Evolutionary conservation across 2,888 invertebrate genomes (phyloP), one percentile per base, ranked within the genome.

Genomic region (Cryptocheilus praepositus): DNA sequence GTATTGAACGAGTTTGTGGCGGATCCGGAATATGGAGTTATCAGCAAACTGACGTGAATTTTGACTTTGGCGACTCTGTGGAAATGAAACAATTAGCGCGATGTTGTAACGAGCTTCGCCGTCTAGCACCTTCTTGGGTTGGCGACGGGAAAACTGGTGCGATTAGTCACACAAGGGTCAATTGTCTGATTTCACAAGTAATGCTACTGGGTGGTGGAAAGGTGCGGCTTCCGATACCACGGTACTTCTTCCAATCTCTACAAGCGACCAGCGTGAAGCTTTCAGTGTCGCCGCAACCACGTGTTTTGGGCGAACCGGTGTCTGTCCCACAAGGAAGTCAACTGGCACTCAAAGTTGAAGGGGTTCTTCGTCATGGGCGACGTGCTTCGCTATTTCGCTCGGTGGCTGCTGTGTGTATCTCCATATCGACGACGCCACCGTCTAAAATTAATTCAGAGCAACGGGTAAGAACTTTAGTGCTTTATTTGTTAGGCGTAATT

Each of bases 331-430:
- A 94, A 51, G 95, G 95, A 62, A 95, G 96, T 77, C 95, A 96
- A 77, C 91, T 98, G 67, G 96, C 97, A 0, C 92, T 98, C 22
- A 97, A 97, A 90, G 95, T 98, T 1, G 98, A 98, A 89, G 98
- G 98, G 0, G 97, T 98, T 0, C 92, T 98, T 56, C 94, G 95
- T 80, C 94, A 94, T 77, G 94, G 93, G 22, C 91, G 91, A 74
- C 90, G 91, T 67, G 92, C 93, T 5, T 93, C 94, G 4, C 87
- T 94, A 13, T 95, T 93, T 85, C 91, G 95, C 45, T 92, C 92
- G 82, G 93, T 96, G 70, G 91, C 92, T 74, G 92, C 93, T 70
- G 93, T 95, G 67, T 92, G 93, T 79, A 91, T 96, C 43, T 93
- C 92, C 1, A 92, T 95, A 2, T 92, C 92, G 0, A 94, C 94